A percentile compares a stretch with the other conserved stretches of the same genome.
Evolutionary conservation across 2,113 vertebrate species (phyloP).

Genomic region (Neogale vison): DNA sequence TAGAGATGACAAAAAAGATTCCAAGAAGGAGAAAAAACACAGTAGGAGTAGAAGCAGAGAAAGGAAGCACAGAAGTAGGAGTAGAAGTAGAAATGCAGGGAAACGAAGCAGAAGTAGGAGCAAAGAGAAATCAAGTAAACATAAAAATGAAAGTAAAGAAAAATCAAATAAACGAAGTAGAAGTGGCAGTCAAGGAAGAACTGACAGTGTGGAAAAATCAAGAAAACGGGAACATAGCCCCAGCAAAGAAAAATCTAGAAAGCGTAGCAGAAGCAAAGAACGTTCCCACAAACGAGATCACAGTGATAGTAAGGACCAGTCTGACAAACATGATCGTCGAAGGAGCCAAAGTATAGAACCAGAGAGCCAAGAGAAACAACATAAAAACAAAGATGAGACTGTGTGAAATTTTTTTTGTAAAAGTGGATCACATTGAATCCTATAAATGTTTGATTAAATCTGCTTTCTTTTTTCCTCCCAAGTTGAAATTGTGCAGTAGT

Average conservation of each 20-base stretch:
- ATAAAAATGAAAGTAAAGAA: constrained; percentile 89
- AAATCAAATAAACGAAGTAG: constrained; percentile 87
- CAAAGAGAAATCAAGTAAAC: constrained; percentile 91
- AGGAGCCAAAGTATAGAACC: constrained; percentile 91
- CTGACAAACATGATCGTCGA: constrained; percentile 86
- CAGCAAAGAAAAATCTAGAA: constrained; percentile 89
- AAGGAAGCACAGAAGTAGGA: constrained; percentile 87
- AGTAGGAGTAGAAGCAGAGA: constrained; percentile 91
- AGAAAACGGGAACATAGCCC: constrained; percentile 92
- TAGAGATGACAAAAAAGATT: constrained; percentile 91
- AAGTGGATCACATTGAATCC: constrained; percentile 92
- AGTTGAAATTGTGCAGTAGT: constrained; percentile 89
- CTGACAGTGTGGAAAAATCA: constrained; percentile 89
- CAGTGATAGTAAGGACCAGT: constrained; percentile 90
- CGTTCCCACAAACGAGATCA: constrained; percentile 89
- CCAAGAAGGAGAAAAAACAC: constrained; percentile 88
- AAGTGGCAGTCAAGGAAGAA: constrained; percentile 87
- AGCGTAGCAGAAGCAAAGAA: constrained; percentile 91
- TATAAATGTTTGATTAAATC: constrained; percentile 88
- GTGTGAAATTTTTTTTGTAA: constrained; percentile 83
- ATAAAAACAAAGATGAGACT: constrained; percentile 88
- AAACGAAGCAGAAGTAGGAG: constrained; percentile 89
- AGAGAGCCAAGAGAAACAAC: constrained; percentile 87
- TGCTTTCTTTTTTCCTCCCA: constrained; percentile 81
- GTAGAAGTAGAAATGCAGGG: constrained; percentile 87